Evolutionary conservation across 2,113 vertebrate genomes (phyloP), one percentile per base, ranked within the genome.

Genomic region (Melanotaenia duboulayi): DNA sequence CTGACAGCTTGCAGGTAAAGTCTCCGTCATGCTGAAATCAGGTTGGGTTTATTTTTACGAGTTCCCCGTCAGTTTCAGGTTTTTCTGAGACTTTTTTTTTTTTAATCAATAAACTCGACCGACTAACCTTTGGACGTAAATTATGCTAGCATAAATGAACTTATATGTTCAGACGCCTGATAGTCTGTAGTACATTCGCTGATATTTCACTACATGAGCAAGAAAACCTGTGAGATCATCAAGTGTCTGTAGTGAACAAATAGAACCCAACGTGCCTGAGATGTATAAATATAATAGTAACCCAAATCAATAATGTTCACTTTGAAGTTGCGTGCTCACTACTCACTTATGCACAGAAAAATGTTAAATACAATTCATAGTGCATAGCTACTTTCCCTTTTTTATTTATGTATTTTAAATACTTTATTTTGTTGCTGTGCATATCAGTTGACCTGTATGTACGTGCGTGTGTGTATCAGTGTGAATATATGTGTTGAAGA

Each of bases 1-100:
- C 66, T 84, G 79, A 81, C 67, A 78, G 74, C 64, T 78, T 44
- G 76, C 86, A 91, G 87, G 87, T 88, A 88, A 40, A 76, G 52
- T 64, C 54, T 72, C 77, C 65, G 71, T 76, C 65, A 56, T 68
- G 77, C 65, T 73, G 54, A 74, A 82, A 73, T 68, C 78, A 82
- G 74, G 65, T 28, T 81, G 71, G 40, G 44, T 66, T 80, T 55
- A 57, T 63, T 24, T 86, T 86, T 86, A 89, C 23, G 83, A 82
- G 74, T 71, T 58, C 71, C 1, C 72, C 71, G 65, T 25, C 74
- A 79, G 81, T 71, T 83, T 58, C 57, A 23, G 59, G 22, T 37
- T 78, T 60, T 74, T 46, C 42, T 32, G 35, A 70, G 63, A 76
- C 35, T 35, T 35, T 35, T 6, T 35, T 9, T 35, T 9, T 35